Conservation (phyloP, 2,113 vertebrate species). For the Cromileptes altivelis region DNA sequence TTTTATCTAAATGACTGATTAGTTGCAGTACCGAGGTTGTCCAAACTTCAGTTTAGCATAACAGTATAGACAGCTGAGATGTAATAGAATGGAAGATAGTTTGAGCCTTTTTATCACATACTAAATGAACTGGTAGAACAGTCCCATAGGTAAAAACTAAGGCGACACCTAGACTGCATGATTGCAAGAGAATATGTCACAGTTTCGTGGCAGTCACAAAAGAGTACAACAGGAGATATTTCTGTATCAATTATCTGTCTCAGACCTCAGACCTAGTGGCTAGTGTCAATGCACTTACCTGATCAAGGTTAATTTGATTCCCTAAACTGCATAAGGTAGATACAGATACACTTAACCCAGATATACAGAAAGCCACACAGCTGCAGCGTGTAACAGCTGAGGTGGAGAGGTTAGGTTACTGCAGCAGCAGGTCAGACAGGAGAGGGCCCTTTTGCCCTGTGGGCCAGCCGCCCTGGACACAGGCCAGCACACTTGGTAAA, state of each 20-base stretch:
- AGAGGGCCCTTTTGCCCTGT: slow-evolving; percentile 62
- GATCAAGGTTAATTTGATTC: not conserved
- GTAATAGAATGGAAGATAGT: no score
- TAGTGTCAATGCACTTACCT: not conserved
- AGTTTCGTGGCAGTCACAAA: not conserved
- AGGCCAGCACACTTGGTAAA: slow-evolving; percentile 28
- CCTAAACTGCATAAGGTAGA: not conserved
- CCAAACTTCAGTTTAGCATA: not conserved
- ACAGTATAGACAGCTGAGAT: not conserved
- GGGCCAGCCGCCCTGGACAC: slow-evolving; percentile 73
- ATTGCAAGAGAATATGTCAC: not conserved
- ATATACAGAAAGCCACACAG: not conserved
- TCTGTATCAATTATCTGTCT: not conserved
- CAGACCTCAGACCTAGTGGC: not conserved
- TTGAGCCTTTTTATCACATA: no score
- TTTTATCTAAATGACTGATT: not conserved
- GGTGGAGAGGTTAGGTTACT: slow-evolving; percentile 54
- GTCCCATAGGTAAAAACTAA: not conserved
- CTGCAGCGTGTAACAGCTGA: slow-evolving; percentile 68
- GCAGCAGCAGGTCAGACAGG: slow-evolving; percentile 71
- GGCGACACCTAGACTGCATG: not conserved
- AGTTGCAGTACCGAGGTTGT: not conserved
- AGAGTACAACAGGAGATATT: slow-evolving; percentile 10
- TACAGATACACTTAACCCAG: not conserved
- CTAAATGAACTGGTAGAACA: not conserved